Evolutionary conservation across 2,113 vertebrate genomes (phyloP).

Genomic region (Melanotaenia duboulayi): DNA sequence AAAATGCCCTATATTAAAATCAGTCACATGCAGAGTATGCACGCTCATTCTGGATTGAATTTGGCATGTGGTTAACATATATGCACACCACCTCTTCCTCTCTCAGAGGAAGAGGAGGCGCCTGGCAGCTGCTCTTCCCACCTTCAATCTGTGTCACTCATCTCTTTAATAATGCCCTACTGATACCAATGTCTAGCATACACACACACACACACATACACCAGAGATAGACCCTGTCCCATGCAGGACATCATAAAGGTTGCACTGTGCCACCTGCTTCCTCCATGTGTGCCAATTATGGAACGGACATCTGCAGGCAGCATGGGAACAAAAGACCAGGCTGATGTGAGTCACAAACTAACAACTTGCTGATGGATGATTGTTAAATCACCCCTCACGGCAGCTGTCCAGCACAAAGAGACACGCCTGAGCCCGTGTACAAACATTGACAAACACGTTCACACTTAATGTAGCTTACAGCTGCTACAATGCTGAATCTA

Average conservation of each 20-base stretch:
- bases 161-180: slow-evolving; percentile 65
- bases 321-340: slow-evolving; percentile 55
- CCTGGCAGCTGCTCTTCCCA: slow-evolving; percentile 48
- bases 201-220: slow-evolving; percentile 8
- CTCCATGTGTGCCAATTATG: slow-evolving; percentile 62
- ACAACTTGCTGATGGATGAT: slow-evolving; percentile 67
- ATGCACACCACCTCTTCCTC: neutral
- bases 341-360: slow-evolving; percentile 54
- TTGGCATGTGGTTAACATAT: slow-evolving; percentile 41
- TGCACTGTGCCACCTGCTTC: slow-evolving; percentile 66
- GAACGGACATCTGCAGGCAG: slow-evolving; percentile 65
- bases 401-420: slow-evolving; percentile 67
- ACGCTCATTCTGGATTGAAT: slow-evolving; percentile 39
- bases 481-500: slow-evolving; percentile 8
- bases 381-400: slow-evolving; percentile 60
- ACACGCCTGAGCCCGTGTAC: slow-evolving; percentile 34
- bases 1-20: slow-evolving; percentile 45
- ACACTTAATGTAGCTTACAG: slow-evolving; percentile 18
- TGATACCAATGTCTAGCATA: slow-evolving; percentile 27
- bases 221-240: slow-evolving; percentile 19
- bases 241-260: slow-evolving; percentile 43
- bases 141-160: slow-evolving; percentile 60
- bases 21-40: slow-evolving; percentile 60
- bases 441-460: slow-evolving; percentile 29
- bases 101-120: slow-evolving; percentile 25